phyloP scores from a whole-genome alignment of 2,888 invertebrate species.

The Sesia bembeciformis region DNA sequence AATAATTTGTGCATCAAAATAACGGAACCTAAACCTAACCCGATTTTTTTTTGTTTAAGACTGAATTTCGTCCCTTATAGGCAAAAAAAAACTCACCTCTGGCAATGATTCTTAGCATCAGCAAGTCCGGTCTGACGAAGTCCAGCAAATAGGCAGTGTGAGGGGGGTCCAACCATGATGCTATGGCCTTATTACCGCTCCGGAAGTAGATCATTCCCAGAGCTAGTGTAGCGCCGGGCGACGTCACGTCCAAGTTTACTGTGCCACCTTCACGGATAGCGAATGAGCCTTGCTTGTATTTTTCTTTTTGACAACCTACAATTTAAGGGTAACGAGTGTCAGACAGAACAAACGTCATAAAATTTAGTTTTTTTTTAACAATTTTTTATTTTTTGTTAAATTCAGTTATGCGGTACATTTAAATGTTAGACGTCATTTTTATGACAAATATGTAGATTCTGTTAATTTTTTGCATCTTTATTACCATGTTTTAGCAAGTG shows the following conservation, averaged over 20 bases:
- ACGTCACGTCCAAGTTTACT: constrained; percentile 96
- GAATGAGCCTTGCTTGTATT: constrained; percentile 89
- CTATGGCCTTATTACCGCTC: constrained; percentile 83
- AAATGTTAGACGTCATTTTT: too few relatives aligned
- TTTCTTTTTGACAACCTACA: constrained; percentile 86
- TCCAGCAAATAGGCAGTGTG: constrained; percentile 92
- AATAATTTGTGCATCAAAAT: too few relatives aligned
- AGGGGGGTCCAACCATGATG: constrained; percentile 93
- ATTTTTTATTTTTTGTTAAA: too few relatives aligned
- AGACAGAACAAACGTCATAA: neutral
- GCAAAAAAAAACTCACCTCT: constrained; percentile 63
- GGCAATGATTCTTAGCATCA: constrained; percentile 86
- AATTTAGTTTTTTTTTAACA: too few relatives aligned
- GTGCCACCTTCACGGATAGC: constrained; percentile 89
- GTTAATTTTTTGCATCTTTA: too few relatives aligned
- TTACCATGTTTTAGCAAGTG: too few relatives aligned
- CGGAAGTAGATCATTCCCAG: constrained; percentile 94
- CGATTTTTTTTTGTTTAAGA: too few relatives aligned
- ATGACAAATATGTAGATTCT: too few relatives aligned
- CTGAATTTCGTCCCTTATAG: too few relatives aligned
- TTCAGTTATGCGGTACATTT: too few relatives aligned
- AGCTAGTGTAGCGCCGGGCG: constrained; percentile 96
- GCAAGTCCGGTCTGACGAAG: constrained; percentile 92
- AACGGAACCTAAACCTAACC: too few relatives aligned
- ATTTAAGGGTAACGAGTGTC: neutral